Evolutionary conservation across 2,888 invertebrate genomes (phyloP), one percentile per base, ranked within the genome.

Genomic region (Lissonota sp.): DNA sequence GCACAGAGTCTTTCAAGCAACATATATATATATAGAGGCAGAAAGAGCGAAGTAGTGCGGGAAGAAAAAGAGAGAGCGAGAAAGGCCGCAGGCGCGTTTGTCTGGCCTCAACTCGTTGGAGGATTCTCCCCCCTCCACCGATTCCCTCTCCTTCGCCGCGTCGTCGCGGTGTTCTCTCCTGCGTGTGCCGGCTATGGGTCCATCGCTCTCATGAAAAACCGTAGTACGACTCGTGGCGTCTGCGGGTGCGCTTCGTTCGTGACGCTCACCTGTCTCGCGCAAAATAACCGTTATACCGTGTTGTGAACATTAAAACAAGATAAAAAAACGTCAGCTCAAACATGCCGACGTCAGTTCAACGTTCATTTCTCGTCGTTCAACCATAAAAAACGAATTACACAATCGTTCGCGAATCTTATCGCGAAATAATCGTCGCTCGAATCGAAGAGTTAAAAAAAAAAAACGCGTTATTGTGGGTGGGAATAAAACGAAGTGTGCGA

Each of bases 171-270:
- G 46, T 26, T n/a, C n/a, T n/a, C 26, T 60, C 7, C 57, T 63
- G 66, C 67, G 55, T 26, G 26, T 71, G 49, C 4, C 39, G 16
- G 64, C 84, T 71, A 55, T 49, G 73, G 80, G 85, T 84, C 70
- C 82, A 49, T 74, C 85, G 80, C 80, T 49, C 67, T 39, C 14
- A 14, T 12, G 6, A 39, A 46, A 58, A 70, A 49, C 70, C 71
- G 84, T 80, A 88, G 88, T 88, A 86, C 83, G 87, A 84, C 84
- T 87, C 87, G 87, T 85, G 88, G 85, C 85, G 84, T 85, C 84
- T 37, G 80, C 83, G 60, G 74, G 76, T 80, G 58, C 75, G 79
- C 37, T 63, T 63, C 40, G 57, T 46, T 26, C n/a, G n/a, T 40
- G 6, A 12, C 6, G 62, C 8, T 75, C 60, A n/a, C 26, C 12